These are phyloP conservation scores for Rhimphoctona megacephalus DNA, from an alignment of 2,888 invertebrate genomes.

Conservation along the genomic window DNA sequence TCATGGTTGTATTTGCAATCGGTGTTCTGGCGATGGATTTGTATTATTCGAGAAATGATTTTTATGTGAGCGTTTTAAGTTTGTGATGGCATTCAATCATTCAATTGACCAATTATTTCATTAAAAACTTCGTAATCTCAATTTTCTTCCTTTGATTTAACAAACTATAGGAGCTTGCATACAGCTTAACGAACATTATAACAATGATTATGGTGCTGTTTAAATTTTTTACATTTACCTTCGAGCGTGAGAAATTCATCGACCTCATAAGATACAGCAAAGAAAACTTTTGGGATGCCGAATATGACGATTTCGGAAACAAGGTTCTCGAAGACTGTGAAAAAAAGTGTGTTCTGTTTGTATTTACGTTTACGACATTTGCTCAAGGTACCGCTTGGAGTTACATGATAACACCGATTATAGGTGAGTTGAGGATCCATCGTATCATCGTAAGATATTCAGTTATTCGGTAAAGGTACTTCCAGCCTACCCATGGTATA, in stretches of 20 bases:
- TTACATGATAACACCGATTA: constrained; percentile 65
- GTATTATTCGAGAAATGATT: constrained; percentile 65
- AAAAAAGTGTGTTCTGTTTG: constrained; percentile 61
- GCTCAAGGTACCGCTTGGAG: constrained; percentile 65
- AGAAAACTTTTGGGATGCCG: constrained; percentile 63
- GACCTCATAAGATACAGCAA: constrained; percentile 63
- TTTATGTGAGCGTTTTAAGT: constrained; percentile 67
- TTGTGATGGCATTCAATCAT: neutral
- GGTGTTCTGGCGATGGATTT: constrained; percentile 59
- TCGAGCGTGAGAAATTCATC: constrained; percentile 52
- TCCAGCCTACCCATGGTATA: neutral
- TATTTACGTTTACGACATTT: constrained; percentile 56
- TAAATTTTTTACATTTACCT: constrained; percentile 61
- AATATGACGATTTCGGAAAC: constrained; percentile 56
- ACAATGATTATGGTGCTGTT: constrained; percentile 59
- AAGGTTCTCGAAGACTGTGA: constrained; percentile 59
- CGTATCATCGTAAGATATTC: neutral
- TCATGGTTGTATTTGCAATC: constrained; percentile 49
- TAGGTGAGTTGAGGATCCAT: constrained; percentile 59
- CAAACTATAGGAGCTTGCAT: constrained; percentile 61
- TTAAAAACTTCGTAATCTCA: neutral
- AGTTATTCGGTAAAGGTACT: neutral
- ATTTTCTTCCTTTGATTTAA: neutral
- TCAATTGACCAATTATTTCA: neutral
- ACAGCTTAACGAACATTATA: constrained; percentile 64